Evolutionary conservation across 2,888 invertebrate genomes (phyloP), one percentile per base, ranked within the genome.

Genomic region (Agelastica alni): DNA sequence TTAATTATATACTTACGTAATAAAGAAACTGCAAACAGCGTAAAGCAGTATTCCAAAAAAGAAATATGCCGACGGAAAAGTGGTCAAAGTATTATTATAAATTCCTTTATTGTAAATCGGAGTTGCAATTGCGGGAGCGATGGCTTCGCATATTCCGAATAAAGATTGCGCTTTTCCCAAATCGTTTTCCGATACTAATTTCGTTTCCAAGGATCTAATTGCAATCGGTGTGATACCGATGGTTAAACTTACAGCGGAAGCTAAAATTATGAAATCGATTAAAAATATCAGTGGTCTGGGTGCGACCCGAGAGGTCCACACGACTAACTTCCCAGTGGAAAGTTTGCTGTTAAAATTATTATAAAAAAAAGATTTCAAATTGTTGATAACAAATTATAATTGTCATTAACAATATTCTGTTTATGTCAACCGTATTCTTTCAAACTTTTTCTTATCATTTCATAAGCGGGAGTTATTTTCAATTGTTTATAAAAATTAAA

Each of bases 131-230:
- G 82, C 79, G 1, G 81, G 80, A 3, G 81, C 81, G 58, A 84
- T 63, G 2, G 83, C 82, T 70, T 84, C 84, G 20, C 81, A 80
- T 70, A 85, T 80, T 56, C 83, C 83, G 65, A 84, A 81, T 66
- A 85, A 77, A 69, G 84, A 84, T 54, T 76, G 75, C 1, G 75
- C 73, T 66, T 77, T 77, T 7, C 77, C 77, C 44, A 76, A 57
- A 61, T 77, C 75, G 22, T 74, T 67, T 48, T 71, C 69, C 1
- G 73, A 67, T 3, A 77, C 77, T 3, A 75, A 63, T 68, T 77
- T 77, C 1, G 77, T 76, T 9, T 73, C 71, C 45, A 75, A 51
- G 2, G 78, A 77, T 36, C 77, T 66, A 41, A 77, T 67, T 7
- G 70, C 75, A 22, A 76, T 72, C 4, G 68, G 55, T 18, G 73